Percentiles rank a stretch among this genome's conserved stretches.
Conservation (phyloP, 2,797 vertebrate species). For the Pyrocephalus nanus region DNA sequence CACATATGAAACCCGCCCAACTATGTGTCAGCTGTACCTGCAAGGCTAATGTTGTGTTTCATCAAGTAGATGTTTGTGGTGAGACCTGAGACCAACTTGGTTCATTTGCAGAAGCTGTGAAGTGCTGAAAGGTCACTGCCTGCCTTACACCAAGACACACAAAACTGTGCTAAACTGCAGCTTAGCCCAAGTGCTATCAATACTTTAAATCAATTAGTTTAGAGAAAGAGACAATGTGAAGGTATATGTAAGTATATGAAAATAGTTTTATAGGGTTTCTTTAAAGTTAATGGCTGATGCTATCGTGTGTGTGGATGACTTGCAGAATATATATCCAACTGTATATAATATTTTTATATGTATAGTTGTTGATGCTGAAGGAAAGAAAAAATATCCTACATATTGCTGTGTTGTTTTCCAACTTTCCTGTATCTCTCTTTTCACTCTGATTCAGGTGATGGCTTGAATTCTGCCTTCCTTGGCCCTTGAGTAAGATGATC, state of each 20-base stretch:
- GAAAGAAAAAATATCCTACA: background rate
- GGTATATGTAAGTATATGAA: background rate
- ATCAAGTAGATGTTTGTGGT: background rate
- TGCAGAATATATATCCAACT: background rate
- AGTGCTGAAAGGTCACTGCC: background rate
- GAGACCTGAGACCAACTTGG: background rate
- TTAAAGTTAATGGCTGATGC: background rate
- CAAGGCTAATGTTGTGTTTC: background rate
- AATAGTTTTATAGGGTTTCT: background rate
- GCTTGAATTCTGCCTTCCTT: background rate
- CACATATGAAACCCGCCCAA: background rate
- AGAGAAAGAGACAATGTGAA: background rate
- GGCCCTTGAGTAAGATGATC: background rate
- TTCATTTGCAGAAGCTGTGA: background rate
- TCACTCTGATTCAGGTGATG: background rate
- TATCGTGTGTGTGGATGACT: background rate
- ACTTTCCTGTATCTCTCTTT: background rate
- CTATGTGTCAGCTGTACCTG: background rate
- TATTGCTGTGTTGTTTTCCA: background rate
- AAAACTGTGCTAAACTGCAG: background rate
- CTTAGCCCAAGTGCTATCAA: background rate
- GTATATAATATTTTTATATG: background rate
- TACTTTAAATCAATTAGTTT: background rate
- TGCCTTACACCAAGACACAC: background rate
- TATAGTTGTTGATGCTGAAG: background rate